A percentile compares a stretch with the other conserved stretches of the same genome.
Evolutionary conservation across 2,888 invertebrate genomes (phyloP).

Genomic region (Alloscopus bannaensis): DNA sequence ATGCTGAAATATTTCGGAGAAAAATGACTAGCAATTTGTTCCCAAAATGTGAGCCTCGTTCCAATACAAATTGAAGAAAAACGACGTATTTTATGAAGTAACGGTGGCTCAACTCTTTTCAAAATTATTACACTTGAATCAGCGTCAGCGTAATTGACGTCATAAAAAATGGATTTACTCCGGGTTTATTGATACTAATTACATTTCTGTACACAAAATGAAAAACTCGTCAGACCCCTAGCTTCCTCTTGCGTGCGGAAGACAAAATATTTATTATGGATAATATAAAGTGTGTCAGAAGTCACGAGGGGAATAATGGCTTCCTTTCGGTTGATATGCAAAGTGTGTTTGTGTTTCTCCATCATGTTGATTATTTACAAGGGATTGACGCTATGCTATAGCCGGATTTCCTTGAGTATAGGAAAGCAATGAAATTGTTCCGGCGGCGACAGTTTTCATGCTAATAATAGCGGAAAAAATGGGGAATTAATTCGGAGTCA

Average conservation of each 20-base stretch:
- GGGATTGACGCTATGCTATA: conserved; percentile 55
- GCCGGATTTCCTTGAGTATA: conserved; percentile 57
- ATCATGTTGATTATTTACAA: conserved; percentile 47
- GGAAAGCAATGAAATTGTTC: conserved; percentile 46
- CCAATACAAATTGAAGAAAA: too few species aligned
- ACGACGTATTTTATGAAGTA: too few species aligned
- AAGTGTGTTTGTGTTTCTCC: not conserved
- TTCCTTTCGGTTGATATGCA: conserved; percentile 8
- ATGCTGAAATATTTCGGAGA: too few species aligned
- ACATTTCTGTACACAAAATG: conserved; percentile 15
- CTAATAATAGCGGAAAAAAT: conserved; percentile 48
- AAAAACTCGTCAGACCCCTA: conserved; percentile 4
- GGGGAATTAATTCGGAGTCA: conserved; percentile 54
- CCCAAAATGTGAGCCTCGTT: too few species aligned
- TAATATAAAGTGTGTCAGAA: too few species aligned
- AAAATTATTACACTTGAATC: conserved; percentile 26
- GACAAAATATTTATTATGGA: too few species aligned
- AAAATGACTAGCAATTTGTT: too few species aligned
- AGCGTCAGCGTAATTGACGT: conserved; percentile 22
- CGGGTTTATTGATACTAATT: conserved; percentile 49
- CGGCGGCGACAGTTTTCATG: conserved; percentile 61
- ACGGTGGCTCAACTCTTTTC: not conserved
- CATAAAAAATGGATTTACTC: conserved; percentile 37
- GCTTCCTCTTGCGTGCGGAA: conserved; percentile 10
- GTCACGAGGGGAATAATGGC: not conserved